Base-by-base conservation (phyloP, 2,888 invertebrate genomes). In the Clepsis dumicolana region DNA sequence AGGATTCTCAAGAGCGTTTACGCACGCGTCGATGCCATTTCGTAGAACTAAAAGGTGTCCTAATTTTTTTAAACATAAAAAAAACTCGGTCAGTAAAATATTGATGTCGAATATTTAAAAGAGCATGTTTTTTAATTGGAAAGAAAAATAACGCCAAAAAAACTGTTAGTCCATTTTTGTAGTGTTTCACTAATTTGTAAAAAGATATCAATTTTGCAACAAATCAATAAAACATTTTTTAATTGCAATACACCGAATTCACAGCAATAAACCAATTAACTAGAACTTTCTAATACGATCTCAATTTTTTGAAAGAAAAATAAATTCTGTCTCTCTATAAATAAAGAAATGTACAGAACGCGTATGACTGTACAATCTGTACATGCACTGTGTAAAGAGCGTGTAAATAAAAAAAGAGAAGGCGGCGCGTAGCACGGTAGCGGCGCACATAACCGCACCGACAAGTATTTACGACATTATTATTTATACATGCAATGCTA, bases 401-500 rank as follows among this genome's bases (percentile, higher is more conserved):
- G 73, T 73, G 74, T 74, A 71, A 52, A 76, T 73, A 74, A 73
- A 74, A 73, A 74, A 70, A 74, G 72, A 71, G 77, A 77, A 86
- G 86, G 87, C 85, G 86, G 84, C 76, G 91, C 91, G 93, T 93
- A 92, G 72, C 79, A 74, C 91, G 77, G 93, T 81, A 91, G 92
- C 89, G 80, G 81, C 48, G 48, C 80, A 91, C 90, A 92, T 85
- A 88, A 88, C 87, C 86, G 81, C 83, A 84, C 89, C 85, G 87
- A 89, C 90, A 84, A 78, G 80, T 86, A 88, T 93, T 91, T 89
- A 93, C 90, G 86, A 86, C 89, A 87, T 84, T 88, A 89, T 90
- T 86, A 90, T 88, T 90, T 89, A 90, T 91, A 91, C 88, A 87
- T 87, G 84, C 85, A 85, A 85, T 88, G 85, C 91, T 91, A 92